These are phyloP conservation scores for Cryptoleucopteryx plumbea DNA, from an alignment of 2,113 vertebrate species.

Conservation along the genomic window DNA sequence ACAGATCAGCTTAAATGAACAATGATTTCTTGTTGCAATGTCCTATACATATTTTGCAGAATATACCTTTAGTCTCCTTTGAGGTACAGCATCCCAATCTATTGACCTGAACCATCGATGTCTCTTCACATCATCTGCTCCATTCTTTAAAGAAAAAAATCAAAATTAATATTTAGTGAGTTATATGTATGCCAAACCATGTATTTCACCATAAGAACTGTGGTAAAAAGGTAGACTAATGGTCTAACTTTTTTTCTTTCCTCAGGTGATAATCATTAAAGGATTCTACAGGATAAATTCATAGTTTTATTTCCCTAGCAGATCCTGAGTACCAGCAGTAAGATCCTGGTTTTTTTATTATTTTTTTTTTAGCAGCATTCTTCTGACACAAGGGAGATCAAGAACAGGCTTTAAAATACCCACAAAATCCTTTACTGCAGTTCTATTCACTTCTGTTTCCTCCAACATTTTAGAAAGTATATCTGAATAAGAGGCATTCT, in stretches of 20 bases:
- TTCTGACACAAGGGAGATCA: neutral
- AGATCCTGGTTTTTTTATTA: neutral
- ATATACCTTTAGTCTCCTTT: constrained; percentile 85
- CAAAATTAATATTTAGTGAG: neutral
- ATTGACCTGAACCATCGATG: constrained; percentile 92
- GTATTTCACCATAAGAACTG: neutral
- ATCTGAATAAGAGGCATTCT: too few species aligned
- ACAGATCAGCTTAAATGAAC: neutral
- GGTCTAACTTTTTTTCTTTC: neutral
- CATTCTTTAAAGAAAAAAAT: constrained; percentile 78
- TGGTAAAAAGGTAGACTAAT: neutral
- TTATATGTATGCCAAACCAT: neutral
- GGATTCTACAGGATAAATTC: neutral
- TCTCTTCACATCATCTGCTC: constrained; percentile 89
- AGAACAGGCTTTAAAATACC: neutral
- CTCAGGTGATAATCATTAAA: neutral
- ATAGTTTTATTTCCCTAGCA: neutral
- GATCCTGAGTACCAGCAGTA: neutral
- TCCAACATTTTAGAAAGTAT: neutral
- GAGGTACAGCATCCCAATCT: constrained; percentile 90
- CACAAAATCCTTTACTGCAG: neutral
- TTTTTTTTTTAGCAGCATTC: neutral
- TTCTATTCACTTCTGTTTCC: neutral
- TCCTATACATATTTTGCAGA: neutral
- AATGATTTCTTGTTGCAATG: neutral